Conservation (phyloP, 2,113 vertebrate species). For the Oceanites oceanicus region DNA sequence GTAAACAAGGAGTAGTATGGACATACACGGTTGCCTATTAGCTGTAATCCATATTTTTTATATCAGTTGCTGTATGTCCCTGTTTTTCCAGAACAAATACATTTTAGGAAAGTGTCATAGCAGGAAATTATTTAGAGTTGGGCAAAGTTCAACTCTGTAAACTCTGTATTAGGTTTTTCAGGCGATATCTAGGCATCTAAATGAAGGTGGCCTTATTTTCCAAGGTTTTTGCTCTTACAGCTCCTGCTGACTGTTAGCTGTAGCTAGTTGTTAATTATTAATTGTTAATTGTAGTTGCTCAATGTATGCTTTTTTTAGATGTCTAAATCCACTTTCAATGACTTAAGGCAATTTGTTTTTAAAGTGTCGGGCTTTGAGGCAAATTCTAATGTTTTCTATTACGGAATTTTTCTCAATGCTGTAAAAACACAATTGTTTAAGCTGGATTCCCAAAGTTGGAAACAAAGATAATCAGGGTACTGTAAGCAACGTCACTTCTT, state of each 20-base stretch:
- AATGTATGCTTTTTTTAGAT: background rate
- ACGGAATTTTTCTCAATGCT: background rate
- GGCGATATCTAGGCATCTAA: background rate
- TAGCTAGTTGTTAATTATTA: background rate
- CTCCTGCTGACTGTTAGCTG: background rate
- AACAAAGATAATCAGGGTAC: background rate
- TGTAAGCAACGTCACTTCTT: conserved; percentile 44
- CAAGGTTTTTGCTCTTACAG: background rate
- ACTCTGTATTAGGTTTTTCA: background rate
- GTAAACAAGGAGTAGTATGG: background rate
- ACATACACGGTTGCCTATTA: background rate
- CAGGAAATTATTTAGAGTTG: background rate
- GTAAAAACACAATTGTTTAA: background rate
- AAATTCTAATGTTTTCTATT: background rate
- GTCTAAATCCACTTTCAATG: background rate
- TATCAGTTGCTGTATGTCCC: background rate
- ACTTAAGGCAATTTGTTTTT: background rate
- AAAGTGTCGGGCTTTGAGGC: background rate
- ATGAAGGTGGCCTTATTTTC: background rate
- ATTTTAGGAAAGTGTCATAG: background rate
- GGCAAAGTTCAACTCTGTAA: background rate
- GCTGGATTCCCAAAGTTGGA: conserved; percentile 3
- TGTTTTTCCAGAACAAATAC: background rate
- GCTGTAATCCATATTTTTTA: background rate
- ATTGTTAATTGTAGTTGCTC: background rate